phyloP scores from a whole-genome alignment of 2,888 invertebrate species.

The Pristionchus entomophagus region DNA sequence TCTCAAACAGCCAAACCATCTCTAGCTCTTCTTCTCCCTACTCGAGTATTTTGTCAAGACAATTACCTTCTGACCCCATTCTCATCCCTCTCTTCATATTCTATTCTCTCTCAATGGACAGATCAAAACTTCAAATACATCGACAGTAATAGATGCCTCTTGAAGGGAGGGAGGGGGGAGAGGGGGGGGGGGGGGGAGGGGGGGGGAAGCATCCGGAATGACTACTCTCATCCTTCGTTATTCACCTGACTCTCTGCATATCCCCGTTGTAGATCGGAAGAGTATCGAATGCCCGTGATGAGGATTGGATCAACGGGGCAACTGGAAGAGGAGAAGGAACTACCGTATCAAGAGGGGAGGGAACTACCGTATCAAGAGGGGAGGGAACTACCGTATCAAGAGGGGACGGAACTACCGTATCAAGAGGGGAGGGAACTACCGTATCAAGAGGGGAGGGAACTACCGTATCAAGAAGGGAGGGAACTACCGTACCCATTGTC shows the following conservation, averaged over 20 bases:
- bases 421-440: too few relatives aligned
- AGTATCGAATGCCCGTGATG: constrained; percentile 75
- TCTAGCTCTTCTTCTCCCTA: background rate
- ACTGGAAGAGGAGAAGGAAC: constrained; percentile 42
- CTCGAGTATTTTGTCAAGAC: constrained; percentile 17
- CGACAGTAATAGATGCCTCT: background rate
- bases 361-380: constrained; percentile 17
- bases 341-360: background rate
- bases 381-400: too few relatives aligned
- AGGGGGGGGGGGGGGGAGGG: background rate
- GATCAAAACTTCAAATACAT: background rate
- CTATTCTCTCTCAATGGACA: background rate
- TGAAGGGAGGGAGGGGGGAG: background rate
- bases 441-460: too few relatives aligned
- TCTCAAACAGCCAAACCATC: background rate
- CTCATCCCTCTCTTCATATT: background rate
- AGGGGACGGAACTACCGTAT: too few relatives aligned
- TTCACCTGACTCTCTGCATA: constrained; percentile 73
- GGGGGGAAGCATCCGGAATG: background rate
- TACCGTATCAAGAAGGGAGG: background rate
- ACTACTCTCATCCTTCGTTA: background rate
- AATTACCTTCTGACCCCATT: constrained; percentile 19
- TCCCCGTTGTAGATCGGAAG: constrained; percentile 73
- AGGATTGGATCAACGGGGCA: constrained; percentile 75
- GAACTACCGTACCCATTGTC: constrained; percentile 36